Evolutionary conservation across 2,797 vertebrate species (phyloP).

Genomic region (Sandelia bainsii): DNA sequence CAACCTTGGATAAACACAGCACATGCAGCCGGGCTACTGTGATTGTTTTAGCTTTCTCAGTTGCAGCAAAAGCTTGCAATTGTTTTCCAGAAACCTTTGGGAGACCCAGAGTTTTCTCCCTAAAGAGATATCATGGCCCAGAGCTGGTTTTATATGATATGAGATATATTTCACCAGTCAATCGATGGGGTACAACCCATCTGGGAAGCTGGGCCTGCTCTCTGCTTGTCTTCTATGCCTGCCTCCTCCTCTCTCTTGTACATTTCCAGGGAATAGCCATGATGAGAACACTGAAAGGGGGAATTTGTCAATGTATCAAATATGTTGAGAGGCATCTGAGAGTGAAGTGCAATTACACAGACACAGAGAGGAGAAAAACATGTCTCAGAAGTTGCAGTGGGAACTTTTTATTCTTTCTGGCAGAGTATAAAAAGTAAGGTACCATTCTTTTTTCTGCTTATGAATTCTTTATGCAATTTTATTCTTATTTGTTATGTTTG

Average conservation of each 20-base stretch:
- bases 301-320: constrained; percentile 82
- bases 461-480: constrained; percentile 50
- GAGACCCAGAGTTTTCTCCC: constrained; percentile 66
- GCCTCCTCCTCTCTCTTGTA: constrained; percentile 71
- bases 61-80: constrained; percentile 58
- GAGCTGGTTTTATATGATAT: constrained; percentile 78
- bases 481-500: constrained; percentile 48
- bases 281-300: constrained; percentile 77
- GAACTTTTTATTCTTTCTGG: constrained; percentile 61
- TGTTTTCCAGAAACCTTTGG: constrained; percentile 72
- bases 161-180: constrained; percentile 83
- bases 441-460: constrained; percentile 37
- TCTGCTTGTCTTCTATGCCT: constrained; percentile 70
- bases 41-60: constrained; percentile 33
- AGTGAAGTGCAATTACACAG: constrained; percentile 79
- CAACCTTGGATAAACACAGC: constrained; percentile 23
- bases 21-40: constrained; percentile 20
- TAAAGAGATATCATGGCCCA: constrained; percentile 68
- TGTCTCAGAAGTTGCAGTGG: constrained; percentile 58
- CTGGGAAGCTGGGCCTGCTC: constrained; percentile 66
- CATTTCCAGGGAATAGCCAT: constrained; percentile 77
- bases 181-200: constrained; percentile 81
- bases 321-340: constrained; percentile 76
- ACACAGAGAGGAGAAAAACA: constrained; percentile 48
- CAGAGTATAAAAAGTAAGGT: constrained; percentile 18